Conservation (phyloP, 92 coral and sea anemone genomes). For the Paragorgia papillata region DNA sequence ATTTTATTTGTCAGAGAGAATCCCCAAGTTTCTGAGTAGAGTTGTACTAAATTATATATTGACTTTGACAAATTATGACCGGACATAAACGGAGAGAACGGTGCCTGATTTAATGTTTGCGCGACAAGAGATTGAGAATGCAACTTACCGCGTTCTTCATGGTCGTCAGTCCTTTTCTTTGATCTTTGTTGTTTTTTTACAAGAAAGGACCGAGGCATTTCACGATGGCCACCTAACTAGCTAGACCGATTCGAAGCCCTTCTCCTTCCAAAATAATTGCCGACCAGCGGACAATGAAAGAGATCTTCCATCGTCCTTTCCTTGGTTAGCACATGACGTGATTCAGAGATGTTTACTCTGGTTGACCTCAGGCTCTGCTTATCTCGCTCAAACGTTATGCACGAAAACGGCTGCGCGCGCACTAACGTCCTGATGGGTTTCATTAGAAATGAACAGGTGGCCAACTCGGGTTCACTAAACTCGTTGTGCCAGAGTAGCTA, state of each 20-base stretch:
- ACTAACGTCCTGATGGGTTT: not conserved
- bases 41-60: no score
- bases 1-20: no score
- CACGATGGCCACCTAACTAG: slow-evolving; percentile 50
- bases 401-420: slow-evolving; percentile 35
- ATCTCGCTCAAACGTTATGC: not conserved
- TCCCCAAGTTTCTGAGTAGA: no score
- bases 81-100: no score
- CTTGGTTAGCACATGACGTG: slow-evolving; percentile 50
- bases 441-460: slow-evolving; percentile 23
- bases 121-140: no score
- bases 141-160: slow-evolving; percentile 26
- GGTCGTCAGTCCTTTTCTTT: slow-evolving; percentile 19
- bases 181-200: slow-evolving; percentile 80
- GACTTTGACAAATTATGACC: no score
- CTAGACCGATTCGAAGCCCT: slow-evolving; percentile 21
- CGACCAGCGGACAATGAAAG: slow-evolving; percentile 51
- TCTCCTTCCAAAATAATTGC: slow-evolving; percentile 49
- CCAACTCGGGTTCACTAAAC: slow-evolving; percentile 21
- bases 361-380: slow-evolving; percentile 50
- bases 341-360: slow-evolving; percentile 10
- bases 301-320: slow-evolving; percentile 48
- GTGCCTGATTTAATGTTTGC: no score
- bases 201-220: slow-evolving; percentile 97
- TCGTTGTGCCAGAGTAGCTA: not conserved